A percentile compares a stretch with the other conserved stretches of the same genome.
phyloP scores from a whole-genome alignment of 2,888 invertebrate genomes.

The Minunthozetes semirufus region DNA sequence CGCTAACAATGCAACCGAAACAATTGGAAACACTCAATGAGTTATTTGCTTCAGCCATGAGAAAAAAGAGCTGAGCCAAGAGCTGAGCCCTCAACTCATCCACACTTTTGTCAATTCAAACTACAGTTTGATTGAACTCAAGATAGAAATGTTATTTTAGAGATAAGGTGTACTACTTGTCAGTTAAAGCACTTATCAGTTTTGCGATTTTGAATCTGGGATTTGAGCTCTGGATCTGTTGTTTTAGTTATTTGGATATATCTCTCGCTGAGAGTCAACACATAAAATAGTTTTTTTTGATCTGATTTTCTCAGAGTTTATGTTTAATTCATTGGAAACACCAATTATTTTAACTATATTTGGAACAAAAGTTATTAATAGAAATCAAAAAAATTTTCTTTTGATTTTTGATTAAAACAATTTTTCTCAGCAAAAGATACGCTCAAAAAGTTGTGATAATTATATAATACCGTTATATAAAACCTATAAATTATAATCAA shows the following conservation, averaged over 20 bases:
- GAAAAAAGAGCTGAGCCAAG: slow-evolving; percentile 26
- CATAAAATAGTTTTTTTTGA: neutral
- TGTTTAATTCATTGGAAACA: neutral
- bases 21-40: slow-evolving; percentile 41
- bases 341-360: neutral
- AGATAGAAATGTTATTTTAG: neutral
- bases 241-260: too few species aligned
- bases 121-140: neutral
- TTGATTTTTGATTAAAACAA: neutral
- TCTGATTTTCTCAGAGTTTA: slow-evolving; percentile 1
- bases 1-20: slow-evolving; percentile 40
- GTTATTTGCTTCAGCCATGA: slow-evolving; percentile 39
- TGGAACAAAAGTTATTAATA: too few species aligned
- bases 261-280: too few species aligned
- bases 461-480: neutral
- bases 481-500: neutral
- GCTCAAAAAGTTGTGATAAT: slow-evolving; percentile 1
- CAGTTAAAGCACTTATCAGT: neutral
- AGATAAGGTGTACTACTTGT: neutral
- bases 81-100: neutral
- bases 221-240: neutral
- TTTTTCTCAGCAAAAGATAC: neutral
- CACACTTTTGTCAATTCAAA: slow-evolving; percentile 12
- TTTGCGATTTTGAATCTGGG: neutral
- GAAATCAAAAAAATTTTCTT: neutral